A percentile compares a stretch with the other conserved stretches of the same genome.
Evolutionary conservation across 2,888 invertebrate species (phyloP).

Genomic region (Lissonota sp.): DNA sequence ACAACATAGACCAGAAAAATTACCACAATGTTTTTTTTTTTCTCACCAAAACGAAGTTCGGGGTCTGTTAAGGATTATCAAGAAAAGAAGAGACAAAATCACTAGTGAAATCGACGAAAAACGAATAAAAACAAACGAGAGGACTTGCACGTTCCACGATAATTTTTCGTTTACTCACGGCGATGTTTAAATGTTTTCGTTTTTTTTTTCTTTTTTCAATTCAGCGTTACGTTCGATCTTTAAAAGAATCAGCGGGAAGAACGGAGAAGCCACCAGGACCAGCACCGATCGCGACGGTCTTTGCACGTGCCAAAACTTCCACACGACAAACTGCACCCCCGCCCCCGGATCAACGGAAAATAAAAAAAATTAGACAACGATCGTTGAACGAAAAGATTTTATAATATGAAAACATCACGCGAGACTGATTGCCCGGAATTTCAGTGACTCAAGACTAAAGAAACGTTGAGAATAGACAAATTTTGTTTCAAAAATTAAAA

Average conservation of each 20-base stretch:
- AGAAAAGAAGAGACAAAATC: constrained; percentile 8
- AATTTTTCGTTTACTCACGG: constrained; percentile 78
- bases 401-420: neutral
- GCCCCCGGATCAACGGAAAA: constrained; percentile 66
- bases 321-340: constrained; percentile 78
- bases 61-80: constrained; percentile 36
- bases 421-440: too few relatives aligned
- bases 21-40: constrained; percentile 5
- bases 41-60: constrained; percentile 23
- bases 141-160: constrained; percentile 47
- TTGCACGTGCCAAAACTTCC: constrained; percentile 78
- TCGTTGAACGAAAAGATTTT: neutral
- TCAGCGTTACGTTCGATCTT: constrained; percentile 76
- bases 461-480: constrained; percentile 19
- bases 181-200: constrained; percentile 68
- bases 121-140: constrained; percentile 37
- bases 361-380: neutral
- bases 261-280: constrained; percentile 78
- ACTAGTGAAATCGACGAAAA: constrained; percentile 9
- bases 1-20: constrained; percentile 4
- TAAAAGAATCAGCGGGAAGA: constrained; percentile 76
- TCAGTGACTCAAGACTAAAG: too few relatives aligned
- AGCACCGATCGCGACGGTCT: constrained; percentile 77
- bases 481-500: constrained; percentile 31
- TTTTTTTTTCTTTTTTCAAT: constrained; percentile 15